phyloP scores from a whole-genome alignment of 1,140 invertebrate genomes.

The Sycobia sp. region DNA sequence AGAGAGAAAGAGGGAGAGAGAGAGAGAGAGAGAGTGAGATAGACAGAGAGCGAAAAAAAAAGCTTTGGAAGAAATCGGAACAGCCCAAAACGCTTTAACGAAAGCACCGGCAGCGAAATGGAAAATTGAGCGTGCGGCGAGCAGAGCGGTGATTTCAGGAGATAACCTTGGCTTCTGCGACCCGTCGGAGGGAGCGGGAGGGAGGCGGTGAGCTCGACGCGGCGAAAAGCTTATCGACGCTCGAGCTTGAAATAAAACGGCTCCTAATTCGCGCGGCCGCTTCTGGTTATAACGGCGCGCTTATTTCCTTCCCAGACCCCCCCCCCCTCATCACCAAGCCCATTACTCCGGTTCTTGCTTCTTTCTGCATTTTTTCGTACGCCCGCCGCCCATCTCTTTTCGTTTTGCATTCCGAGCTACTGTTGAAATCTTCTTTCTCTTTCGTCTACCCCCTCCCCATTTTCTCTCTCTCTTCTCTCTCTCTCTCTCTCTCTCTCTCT shows the following conservation, averaged over 20 bases:
- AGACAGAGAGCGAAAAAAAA: too few relatives aligned
- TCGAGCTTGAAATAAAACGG: slow-evolving; percentile 19
- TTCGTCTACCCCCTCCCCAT: neutral
- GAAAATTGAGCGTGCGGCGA: slow-evolving; percentile 1
- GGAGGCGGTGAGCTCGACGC: too few relatives aligned
- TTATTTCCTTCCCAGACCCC: too few relatives aligned
- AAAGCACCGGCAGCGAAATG: neutral
- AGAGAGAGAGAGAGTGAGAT: too few relatives aligned
- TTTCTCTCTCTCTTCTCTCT: neutral
- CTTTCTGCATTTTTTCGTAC: neutral
- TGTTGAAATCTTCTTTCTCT: neutral
- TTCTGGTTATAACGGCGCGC: too few relatives aligned
- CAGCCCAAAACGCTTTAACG: too few relatives aligned
- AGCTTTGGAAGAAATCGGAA: too few relatives aligned
- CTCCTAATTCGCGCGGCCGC: slow-evolving; percentile 11
- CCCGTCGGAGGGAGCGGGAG: neutral
- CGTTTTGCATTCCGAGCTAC: too few relatives aligned
- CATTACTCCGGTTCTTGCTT: too few relatives aligned
- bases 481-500: neutral
- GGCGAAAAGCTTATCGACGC: slow-evolving; percentile 14
- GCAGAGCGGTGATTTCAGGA: too few relatives aligned
- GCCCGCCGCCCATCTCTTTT: neutral
- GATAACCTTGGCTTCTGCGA: slow-evolving; percentile 14
- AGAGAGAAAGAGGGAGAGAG: too few relatives aligned
- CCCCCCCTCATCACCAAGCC: too few relatives aligned